Percentiles rank a stretch among this genome's conserved stretches.
These are phyloP conservation scores for Varanus salvator DNA, from an alignment of 2,113 vertebrate species.

Conservation along the genomic window DNA sequence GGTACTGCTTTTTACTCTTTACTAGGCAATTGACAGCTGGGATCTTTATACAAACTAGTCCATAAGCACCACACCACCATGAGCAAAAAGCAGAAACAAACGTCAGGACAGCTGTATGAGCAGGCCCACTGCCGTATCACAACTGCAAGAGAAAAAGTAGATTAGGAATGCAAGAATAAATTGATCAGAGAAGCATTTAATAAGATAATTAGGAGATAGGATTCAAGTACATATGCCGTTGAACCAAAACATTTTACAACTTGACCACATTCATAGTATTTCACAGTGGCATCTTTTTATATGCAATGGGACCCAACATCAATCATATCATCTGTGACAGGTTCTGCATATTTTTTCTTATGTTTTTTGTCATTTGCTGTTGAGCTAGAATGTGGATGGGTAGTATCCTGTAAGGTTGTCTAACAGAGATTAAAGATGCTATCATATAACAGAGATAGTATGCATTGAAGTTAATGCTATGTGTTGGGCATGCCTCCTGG, in stretches of 20 bases:
- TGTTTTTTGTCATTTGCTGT: constrained; percentile 38
- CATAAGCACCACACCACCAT: neutral
- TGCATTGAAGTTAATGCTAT: neutral
- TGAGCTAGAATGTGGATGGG: constrained; percentile 46
- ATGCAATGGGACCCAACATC: neutral
- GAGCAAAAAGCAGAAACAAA: neutral
- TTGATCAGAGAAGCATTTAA: neutral
- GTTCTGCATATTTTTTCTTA: neutral
- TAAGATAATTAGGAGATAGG: neutral
- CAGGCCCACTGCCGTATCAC: neutral
- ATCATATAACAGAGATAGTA: constrained; percentile 10
- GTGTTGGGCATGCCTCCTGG: neutral
- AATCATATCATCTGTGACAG: neutral
- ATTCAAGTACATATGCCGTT: too few species aligned
- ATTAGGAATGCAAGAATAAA: neutral
- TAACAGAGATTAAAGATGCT: constrained; percentile 1
- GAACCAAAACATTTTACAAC: too few species aligned
- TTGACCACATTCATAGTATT: too few species aligned
- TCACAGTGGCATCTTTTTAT: neutral
- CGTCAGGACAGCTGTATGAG: neutral
- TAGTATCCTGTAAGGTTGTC: constrained; percentile 34
- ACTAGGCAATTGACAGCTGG: too few species aligned
- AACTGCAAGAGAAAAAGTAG: neutral
- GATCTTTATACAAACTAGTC: too few species aligned
- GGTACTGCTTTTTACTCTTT: too few species aligned